Evolutionary conservation across 1,140 invertebrate species (phyloP), one percentile per base, ranked within the genome.

Genomic region (Belonocnema kinseyi): DNA sequence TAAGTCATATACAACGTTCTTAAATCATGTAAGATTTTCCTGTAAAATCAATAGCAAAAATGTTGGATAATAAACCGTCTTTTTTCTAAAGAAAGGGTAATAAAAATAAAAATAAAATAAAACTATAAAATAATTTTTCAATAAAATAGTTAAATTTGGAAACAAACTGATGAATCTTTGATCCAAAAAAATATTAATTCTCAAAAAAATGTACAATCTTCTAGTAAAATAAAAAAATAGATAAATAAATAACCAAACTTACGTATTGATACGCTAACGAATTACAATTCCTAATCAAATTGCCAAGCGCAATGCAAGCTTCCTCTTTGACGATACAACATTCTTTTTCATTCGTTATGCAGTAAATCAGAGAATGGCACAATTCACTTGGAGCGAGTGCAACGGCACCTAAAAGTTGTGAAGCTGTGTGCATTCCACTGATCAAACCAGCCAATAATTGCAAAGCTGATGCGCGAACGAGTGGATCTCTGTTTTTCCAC

Each of bases 401-500:
- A 7, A 91, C 83, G 58, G 87, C 87, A 78, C 89, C 86, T 2
- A 92, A 84, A 7, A 92, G 84, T 78, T 92, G 88, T 52, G 86
- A 80, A 12, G 89, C 87, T 19, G 86, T 86, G 72, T 89, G 88
- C 4, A 88, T 79, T 33, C 86, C 89, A 19, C 82, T 83, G 40
- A 90, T 85, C 54, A 93, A 85, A 70, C 91, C 92, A 16, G 88
- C 85, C 50, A 93, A 85, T 51, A 93, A 83, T 82, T 93, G 92
- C 12, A 93, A 83, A 17, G 90, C 88, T 5, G 91, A 92, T 14
- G 93, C 92, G 51, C 92, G 87, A 12, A 93, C 85, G 6, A 93
- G 76, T 14, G 93, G 90, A 88, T 93, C 93, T 77, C 93, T 87
- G 80, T 91, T 93, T 58, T 80, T 84, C 90, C 90, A 92, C 6